phyloP scores from a whole-genome alignment of 1,140 invertebrate genomes.

The Halesus radiatus region DNA sequence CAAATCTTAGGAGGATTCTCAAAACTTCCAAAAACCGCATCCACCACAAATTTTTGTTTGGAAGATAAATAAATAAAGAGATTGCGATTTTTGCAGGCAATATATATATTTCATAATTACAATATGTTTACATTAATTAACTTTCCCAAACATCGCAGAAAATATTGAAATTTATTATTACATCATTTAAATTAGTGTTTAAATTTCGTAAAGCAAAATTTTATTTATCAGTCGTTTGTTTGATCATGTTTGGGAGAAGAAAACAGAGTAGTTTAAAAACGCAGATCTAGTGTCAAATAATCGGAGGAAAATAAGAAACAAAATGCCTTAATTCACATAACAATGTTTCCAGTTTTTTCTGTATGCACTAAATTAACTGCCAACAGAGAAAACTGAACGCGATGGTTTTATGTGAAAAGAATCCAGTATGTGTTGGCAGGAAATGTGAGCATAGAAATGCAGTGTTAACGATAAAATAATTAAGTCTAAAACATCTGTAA shows the following conservation, averaged over 20 bases:
- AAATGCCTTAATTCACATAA: no score
- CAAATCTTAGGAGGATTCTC: no score
- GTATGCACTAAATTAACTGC: neutral
- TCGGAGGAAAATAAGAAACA: no score
- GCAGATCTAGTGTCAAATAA: no score
- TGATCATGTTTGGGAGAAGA: no score
- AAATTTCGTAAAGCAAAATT: neutral
- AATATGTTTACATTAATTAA: constrained; percentile 4
- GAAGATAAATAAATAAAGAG: no score
- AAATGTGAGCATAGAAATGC: neutral
- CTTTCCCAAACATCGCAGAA: constrained; percentile 27
- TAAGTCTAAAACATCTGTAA: constrained; percentile 26
- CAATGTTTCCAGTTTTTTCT: no score
- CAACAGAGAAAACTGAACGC: neutral
- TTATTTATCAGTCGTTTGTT: constrained; percentile 30
- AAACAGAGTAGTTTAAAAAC: no score
- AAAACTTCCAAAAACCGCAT: no score
- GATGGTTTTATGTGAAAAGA: neutral
- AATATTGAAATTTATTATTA: neutral
- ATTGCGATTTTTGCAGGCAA: no score
- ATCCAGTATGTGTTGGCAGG: neutral
- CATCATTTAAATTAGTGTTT: neutral
- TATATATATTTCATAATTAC: no score
- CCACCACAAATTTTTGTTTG: no score
- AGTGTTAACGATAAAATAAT: constrained; percentile 4